phyloP scores from a whole-genome alignment of 1,140 invertebrate genomes.

The Polypedilum pembai region DNA sequence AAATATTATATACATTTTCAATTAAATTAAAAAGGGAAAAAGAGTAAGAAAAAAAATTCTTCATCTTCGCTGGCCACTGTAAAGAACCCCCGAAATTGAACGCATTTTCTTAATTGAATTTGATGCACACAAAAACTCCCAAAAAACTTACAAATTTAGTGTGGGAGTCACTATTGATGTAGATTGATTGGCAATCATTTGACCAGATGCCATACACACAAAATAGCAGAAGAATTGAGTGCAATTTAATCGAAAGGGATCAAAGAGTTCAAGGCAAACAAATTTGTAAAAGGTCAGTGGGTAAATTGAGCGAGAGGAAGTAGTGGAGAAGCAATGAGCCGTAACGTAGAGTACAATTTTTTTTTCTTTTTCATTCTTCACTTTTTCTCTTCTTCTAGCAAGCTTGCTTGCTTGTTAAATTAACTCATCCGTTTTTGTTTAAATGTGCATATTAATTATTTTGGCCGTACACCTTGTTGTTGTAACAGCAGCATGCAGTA shows the following conservation, averaged over 20 bases:
- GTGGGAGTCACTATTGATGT: not conserved
- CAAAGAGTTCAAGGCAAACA: conserved; percentile 18
- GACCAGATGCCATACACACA: conserved; percentile 5
- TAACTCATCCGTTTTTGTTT: conserved; percentile 13
- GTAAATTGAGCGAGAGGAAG: conserved; percentile 9
- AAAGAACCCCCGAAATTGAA: not conserved
- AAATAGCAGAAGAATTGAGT: not conserved
- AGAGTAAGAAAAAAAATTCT: no score
- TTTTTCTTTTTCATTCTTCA: no score
- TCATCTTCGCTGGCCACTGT: no score
- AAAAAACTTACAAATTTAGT: not conserved
- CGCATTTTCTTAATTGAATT: not conserved
- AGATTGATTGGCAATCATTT: conserved; percentile 22
- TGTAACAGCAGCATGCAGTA: not conserved
- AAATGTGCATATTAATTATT: conserved; percentile 5
- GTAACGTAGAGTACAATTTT: not conserved
- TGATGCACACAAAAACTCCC: not conserved
- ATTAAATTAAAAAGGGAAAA: not conserved
- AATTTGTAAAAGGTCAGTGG: conserved; percentile 25
- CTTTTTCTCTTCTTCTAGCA: no score
- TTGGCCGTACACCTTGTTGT: not conserved
- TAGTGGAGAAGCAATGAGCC: conserved; percentile 21
- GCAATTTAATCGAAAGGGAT: conserved; percentile 8
- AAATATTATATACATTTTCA: conserved; percentile 22
- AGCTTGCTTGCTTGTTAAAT: not conserved